phyloP scores from a whole-genome alignment of 1,140 invertebrate genomes.

The Achroia grisella region DNA sequence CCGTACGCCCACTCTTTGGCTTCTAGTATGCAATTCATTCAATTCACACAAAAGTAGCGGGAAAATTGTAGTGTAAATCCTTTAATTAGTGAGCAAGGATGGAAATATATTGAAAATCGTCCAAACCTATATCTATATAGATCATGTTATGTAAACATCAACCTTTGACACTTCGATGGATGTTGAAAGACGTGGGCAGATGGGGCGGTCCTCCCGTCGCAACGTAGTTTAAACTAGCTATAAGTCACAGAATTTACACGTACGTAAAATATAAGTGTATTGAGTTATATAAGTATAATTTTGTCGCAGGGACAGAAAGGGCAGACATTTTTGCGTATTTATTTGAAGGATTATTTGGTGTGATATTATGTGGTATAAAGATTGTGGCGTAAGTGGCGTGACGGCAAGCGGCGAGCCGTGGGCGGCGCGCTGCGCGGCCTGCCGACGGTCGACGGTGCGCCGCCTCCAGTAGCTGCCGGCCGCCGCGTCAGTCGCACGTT shows the following conservation, averaged over 20 bases:
- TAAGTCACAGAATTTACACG: too few species aligned
- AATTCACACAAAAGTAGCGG: not conserved
- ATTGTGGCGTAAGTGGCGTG: constrained; percentile 56
- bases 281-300: too few species aligned
- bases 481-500: constrained; percentile 40
- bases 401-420: constrained; percentile 38
- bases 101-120: too few species aligned
- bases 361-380: constrained; percentile 51
- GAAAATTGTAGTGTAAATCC: too few species aligned
- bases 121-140: constrained; percentile 2
- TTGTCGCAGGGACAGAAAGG: too few species aligned
- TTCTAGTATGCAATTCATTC: not conserved
- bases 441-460: constrained; percentile 34
- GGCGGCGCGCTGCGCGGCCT: constrained; percentile 35
- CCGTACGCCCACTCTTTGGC: not conserved
- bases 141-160: constrained; percentile 9
- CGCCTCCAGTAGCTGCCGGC: constrained; percentile 44
- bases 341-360: constrained; percentile 29
- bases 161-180: constrained; percentile 12
- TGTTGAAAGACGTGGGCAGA: not conserved
- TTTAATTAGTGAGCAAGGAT: too few species aligned
- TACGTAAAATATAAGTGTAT: too few species aligned
- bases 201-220: not conserved
- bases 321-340: not conserved
- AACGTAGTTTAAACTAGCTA: not conserved